Evolutionary conservation across 2,888 invertebrate genomes (phyloP).

Genomic region (Drepanosiphum platanoidis): DNA sequence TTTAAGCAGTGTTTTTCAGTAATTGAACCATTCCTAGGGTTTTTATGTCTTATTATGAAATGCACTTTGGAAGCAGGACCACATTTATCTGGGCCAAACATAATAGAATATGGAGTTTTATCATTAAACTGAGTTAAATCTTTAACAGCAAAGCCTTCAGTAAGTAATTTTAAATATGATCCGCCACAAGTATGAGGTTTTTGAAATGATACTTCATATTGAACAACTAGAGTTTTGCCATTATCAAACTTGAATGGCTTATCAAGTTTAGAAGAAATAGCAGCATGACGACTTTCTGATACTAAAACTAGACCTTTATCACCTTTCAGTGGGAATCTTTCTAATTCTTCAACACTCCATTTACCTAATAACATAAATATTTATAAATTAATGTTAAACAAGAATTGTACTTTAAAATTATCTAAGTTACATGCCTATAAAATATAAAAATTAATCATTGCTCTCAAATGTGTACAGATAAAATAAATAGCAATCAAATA

Average conservation of each 20-base stretch:
- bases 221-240: constrained; percentile 75
- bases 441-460: too few species aligned
- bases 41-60: constrained; percentile 93
- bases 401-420: too few species aligned
- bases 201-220: constrained; percentile 93
- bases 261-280: constrained; percentile 67
- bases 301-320: constrained; percentile 90
- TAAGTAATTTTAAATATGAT: constrained; percentile 93
- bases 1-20: constrained; percentile 97
- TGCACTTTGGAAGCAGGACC: constrained; percentile 94
- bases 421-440: too few species aligned
- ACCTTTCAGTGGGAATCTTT: constrained; percentile 79
- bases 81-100: constrained; percentile 99
- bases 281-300: constrained; percentile 93
- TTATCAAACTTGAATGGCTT: constrained; percentile 73
- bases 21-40: constrained; percentile 88
- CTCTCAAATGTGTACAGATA: too few species aligned
- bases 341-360: constrained; percentile 80
- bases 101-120: constrained; percentile 96
- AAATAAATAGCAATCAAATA: too few species aligned
- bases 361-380: constrained; percentile 68
- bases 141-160: constrained; percentile 75
- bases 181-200: constrained; percentile 99
- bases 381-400: constrained; percentile 22
- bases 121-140: constrained; percentile 89